Evolutionary conservation across 2,888 invertebrate genomes (phyloP).

Genomic region (Acrobasis repandana): DNA sequence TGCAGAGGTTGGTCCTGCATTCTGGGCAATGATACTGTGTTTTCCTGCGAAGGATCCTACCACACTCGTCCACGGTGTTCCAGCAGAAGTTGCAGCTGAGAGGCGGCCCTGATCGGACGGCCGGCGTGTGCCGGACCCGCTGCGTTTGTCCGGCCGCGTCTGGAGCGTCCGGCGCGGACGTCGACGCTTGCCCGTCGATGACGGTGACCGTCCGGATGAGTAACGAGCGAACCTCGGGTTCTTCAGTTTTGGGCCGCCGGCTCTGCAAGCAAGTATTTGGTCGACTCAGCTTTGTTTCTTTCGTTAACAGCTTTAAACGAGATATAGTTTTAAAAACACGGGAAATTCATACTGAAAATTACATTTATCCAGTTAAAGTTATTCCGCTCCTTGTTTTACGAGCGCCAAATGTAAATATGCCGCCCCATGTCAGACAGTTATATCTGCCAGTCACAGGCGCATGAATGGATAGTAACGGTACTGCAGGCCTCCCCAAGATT

Average conservation of each 20-base stretch:
- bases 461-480: too few species aligned
- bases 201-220: constrained; percentile 54
- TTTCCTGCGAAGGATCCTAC: constrained; percentile 91
- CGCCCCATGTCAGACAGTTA: too few species aligned
- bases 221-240: constrained; percentile 51
- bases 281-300: too few species aligned
- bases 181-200: constrained; percentile 47
- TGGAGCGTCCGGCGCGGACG: constrained; percentile 38
- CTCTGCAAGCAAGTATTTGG: constrained; percentile 31
- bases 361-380: too few species aligned
- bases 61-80: constrained; percentile 93
- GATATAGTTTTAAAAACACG: too few species aligned
- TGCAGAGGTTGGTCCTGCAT: constrained; percentile 94
- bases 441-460: too few species aligned
- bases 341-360: too few species aligned
- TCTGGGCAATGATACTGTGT: constrained; percentile 96
- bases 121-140: constrained; percentile 92
- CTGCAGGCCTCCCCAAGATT: too few species aligned
- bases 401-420: too few species aligned
- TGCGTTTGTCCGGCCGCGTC: constrained; percentile 37
- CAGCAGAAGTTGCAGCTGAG: constrained; percentile 95
- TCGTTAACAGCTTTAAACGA: too few species aligned
- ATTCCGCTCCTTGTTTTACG: too few species aligned
- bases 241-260: constrained; percentile 42
- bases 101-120: constrained; percentile 91